A percentile compares a stretch with the other conserved stretches of the same genome.
phyloP scores from a whole-genome alignment of 2,888 invertebrate species.

The Trissolcus brochymenae region DNA sequence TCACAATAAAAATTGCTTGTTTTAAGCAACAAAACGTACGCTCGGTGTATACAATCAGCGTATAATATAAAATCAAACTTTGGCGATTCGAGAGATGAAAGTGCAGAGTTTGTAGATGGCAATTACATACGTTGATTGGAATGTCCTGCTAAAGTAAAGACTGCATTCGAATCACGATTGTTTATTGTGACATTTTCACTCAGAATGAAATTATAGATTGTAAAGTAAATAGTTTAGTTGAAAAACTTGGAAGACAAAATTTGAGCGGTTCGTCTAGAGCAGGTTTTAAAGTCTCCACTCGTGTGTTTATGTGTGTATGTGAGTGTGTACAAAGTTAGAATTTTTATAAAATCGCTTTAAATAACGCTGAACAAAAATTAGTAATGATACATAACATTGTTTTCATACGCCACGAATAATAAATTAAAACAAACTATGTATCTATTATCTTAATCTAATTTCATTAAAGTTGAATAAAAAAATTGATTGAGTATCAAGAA shows the following conservation, averaged over 20 bases:
- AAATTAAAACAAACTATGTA: conserved; percentile 14
- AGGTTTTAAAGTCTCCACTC: no score
- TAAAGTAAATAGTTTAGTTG: no score
- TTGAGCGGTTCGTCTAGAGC: conserved; percentile 32
- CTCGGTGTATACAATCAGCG: conserved; percentile 12
- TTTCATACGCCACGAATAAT: conserved; percentile 12
- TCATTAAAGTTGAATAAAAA: neutral
- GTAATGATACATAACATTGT: no score
- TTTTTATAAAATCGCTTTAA: neutral
- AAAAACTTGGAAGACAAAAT: conserved; percentile 38
- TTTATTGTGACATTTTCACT: no score
- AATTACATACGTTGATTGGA: conserved; percentile 3
- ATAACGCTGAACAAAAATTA: no score
- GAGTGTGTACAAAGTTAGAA: conserved; percentile 1
- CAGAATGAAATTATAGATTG: no score
- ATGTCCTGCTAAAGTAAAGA: conserved; percentile 14
- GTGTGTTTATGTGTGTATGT: neutral
- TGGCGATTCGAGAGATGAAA: neutral
- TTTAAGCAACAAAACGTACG: conserved; percentile 20
- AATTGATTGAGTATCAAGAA: neutral
- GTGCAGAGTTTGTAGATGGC: no score
- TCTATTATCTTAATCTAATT: conserved; percentile 7
- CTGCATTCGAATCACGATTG: neutral
- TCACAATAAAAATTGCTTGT: conserved; percentile 39
- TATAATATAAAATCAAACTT: conserved; percentile 5